Conservation (phyloP, 2,888 invertebrate genomes). For the Platycnemis pennipes region DNA sequence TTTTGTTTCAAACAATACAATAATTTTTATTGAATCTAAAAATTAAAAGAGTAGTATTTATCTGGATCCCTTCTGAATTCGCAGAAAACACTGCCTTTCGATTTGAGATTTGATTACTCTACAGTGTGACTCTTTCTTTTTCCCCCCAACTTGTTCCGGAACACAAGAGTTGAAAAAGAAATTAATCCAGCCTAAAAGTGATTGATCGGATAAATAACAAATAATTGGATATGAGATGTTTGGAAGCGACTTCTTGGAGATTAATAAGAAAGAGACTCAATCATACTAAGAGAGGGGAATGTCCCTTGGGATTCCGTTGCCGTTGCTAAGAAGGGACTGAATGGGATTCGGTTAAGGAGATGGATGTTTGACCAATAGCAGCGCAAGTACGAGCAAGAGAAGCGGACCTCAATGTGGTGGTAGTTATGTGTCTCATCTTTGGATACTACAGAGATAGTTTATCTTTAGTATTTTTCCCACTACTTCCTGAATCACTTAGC, state of each 20-base stretch:
- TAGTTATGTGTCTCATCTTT: neutral
- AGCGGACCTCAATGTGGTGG: neutral
- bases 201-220: neutral
- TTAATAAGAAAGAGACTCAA: conserved; percentile 1
- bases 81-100: no score
- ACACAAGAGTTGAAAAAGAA: neutral
- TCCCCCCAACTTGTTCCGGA: neutral
- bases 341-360: neutral
- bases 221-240: neutral
- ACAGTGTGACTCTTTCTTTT: neutral
- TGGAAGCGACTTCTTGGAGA: conserved; percentile 12
- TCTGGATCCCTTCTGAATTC: no score
- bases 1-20: no score
- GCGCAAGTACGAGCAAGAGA: neutral
- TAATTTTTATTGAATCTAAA: no score
- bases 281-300: neutral
- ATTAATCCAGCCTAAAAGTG: neutral
- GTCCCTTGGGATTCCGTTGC: neutral
- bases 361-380: neutral
- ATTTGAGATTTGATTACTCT: no score
- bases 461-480: no score
- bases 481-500: no score
- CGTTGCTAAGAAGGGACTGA: neutral
- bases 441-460: neutral
- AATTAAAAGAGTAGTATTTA: no score